Evolutionary conservation across 2,797 vertebrate species (phyloP).

Genomic region (Urosaurus nigricauda): DNA sequence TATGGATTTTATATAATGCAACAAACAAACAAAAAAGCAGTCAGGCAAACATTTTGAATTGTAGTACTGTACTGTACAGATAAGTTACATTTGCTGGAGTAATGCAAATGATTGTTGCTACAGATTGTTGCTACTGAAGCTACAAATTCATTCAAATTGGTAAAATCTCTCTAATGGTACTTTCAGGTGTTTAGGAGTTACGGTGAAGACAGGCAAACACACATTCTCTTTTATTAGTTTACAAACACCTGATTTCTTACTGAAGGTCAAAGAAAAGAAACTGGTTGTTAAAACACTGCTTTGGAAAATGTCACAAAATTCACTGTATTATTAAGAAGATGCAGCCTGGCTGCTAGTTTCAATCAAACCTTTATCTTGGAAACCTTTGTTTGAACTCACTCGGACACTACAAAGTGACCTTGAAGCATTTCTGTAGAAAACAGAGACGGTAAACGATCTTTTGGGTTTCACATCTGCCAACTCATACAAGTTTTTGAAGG

Average conservation of each 20-base stretch:
- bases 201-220: not conserved
- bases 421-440: not conserved
- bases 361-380: not conserved
- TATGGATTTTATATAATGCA: too few relatives aligned
- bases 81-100: too few relatives aligned
- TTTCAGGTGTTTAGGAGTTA: not conserved
- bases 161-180: too few relatives aligned
- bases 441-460: not conserved
- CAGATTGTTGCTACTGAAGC: too few relatives aligned
- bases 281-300: not conserved
- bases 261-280: not conserved
- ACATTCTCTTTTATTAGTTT: not conserved
- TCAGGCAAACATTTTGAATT: too few relatives aligned
- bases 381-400: not conserved
- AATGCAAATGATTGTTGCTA: too few relatives aligned
- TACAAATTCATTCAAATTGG: too few relatives aligned
- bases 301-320: not conserved
- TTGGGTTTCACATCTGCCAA: not conserved
- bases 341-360: too few relatives aligned
- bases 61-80: too few relatives aligned
- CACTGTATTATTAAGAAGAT: not conserved
- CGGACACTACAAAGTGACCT: not conserved
- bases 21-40: too few relatives aligned
- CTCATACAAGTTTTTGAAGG: not conserved
- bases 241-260: not conserved